Conservation (phyloP, 2,888 invertebrate species). For the Watsonalla cultraria region DNA sequence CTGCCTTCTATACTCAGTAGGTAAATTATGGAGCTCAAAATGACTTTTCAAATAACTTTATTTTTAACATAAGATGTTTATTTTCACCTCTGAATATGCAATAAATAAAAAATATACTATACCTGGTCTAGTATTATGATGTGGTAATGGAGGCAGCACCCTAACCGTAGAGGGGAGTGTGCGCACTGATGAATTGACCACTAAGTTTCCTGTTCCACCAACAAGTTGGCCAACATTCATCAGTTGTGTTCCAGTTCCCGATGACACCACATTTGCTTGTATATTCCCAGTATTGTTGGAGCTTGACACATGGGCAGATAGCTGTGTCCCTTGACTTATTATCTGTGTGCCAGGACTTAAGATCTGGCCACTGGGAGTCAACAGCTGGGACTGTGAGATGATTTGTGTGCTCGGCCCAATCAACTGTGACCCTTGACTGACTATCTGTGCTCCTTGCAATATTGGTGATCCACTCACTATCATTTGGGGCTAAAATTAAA, state of each 20-base stretch:
- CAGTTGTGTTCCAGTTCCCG: conserved; percentile 52
- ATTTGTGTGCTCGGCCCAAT: conserved; percentile 62
- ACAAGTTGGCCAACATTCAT: conserved; percentile 61
- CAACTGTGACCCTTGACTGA: conserved; percentile 64
- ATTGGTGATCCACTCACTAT: conserved; percentile 65
- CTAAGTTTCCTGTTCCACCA: conserved; percentile 51
- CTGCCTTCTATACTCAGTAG: too few species aligned
- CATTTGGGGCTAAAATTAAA: conserved; percentile 61
- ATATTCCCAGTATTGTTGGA: conserved; percentile 41
- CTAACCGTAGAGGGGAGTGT: conserved; percentile 64
- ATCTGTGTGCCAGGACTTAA: conserved; percentile 67
- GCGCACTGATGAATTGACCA: conserved; percentile 63
- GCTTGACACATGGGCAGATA: conserved; percentile 55
- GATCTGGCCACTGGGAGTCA: conserved; percentile 54
- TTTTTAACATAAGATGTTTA: too few species aligned
- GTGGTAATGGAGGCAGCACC: conserved; percentile 62
- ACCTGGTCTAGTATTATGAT: conserved; percentile 67
- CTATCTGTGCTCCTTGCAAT: conserved; percentile 65
- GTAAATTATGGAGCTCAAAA: too few species aligned
- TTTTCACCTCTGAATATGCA: too few species aligned
- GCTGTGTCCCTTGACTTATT: conserved; percentile 68
- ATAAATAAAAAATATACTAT: conserved; percentile 10
- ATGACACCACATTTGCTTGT: conserved; percentile 45
- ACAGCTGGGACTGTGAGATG: conserved; percentile 59
- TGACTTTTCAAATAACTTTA: background rate